A percentile compares a stretch with the other conserved stretches of the same genome.
phyloP scores from a whole-genome alignment of 1,140 invertebrate genomes.

The Contarinia nasturtii region DNA sequence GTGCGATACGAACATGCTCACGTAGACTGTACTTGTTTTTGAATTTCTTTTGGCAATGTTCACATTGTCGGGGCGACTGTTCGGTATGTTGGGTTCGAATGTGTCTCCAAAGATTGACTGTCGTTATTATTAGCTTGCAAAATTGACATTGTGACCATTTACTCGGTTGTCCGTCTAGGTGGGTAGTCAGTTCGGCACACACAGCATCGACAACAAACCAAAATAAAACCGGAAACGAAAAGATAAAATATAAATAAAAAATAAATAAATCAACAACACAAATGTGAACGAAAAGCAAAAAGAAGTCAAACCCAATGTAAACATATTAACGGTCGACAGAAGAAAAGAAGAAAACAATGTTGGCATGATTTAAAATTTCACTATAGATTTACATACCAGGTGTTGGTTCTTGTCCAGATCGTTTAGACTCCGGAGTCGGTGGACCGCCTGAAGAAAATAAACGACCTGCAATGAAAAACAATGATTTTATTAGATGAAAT shows the following conservation, averaged over 20 bases:
- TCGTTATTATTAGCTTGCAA: slow-evolving; percentile 26
- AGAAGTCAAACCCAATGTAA: background rate
- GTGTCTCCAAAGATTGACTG: slow-evolving; percentile 26
- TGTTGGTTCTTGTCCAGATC: too few relatives aligned
- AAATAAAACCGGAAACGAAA: background rate
- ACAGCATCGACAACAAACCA: background rate
- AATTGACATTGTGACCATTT: slow-evolving; percentile 26
- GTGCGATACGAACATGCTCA: slow-evolving; percentile 23
- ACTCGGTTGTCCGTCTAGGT: slow-evolving; percentile 7
- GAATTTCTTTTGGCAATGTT: slow-evolving; percentile 24
- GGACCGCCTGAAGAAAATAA: too few relatives aligned
- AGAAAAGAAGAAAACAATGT: too few relatives aligned
- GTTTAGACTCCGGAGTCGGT: too few relatives aligned
- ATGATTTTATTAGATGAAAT: too few relatives aligned
- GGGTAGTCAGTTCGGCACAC: too few relatives aligned
- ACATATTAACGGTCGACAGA: too few relatives aligned
- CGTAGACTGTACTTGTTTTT: slow-evolving; percentile 24
- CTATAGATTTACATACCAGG: too few relatives aligned
- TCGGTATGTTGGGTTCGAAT: slow-evolving; percentile 25
- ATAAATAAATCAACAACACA: background rate
- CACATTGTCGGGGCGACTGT: slow-evolving; percentile 23
- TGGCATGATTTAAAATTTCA: too few relatives aligned
- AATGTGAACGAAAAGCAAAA: background rate
- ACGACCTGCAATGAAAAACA: too few relatives aligned
- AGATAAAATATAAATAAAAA: background rate